Conservation (phyloP, 2,113 vertebrate genomes). For the Natator depressus region DNA sequence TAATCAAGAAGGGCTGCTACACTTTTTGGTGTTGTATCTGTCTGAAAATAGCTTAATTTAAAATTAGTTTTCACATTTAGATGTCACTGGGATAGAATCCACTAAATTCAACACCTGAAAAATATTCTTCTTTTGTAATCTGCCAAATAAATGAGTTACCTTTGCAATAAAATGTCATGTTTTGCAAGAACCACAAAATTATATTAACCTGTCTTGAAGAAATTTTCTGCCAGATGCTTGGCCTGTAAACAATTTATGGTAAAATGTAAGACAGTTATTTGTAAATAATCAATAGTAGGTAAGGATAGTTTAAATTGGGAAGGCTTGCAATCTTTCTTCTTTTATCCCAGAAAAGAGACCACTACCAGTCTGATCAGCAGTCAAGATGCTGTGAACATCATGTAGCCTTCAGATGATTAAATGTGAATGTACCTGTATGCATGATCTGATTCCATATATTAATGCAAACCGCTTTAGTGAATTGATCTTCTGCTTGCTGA, state of each 20-base stretch:
- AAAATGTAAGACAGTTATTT: not conserved
- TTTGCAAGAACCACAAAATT: not conserved
- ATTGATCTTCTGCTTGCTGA: not conserved
- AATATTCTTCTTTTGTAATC: not conserved
- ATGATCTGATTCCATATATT: not conserved
- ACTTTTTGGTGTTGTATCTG: not conserved
- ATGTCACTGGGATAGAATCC: not conserved
- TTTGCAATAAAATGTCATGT: not conserved
- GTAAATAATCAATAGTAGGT: not conserved
- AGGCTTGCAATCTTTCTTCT: not conserved
- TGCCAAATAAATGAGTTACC: not conserved
- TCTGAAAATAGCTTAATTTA: not conserved
- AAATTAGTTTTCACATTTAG: not conserved
- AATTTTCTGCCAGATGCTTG: not conserved
- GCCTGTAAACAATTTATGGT: not conserved
- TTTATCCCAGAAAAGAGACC: not conserved
- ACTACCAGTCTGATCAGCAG: not conserved
- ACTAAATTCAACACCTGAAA: not conserved
- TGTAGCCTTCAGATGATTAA: not conserved
- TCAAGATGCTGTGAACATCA: not conserved
- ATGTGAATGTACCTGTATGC: accelerated
- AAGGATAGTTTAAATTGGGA: not conserved
- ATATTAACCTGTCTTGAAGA: not conserved
- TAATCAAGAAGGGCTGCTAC: not conserved
- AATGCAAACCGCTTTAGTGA: not conserved